phyloP scores from a whole-genome alignment of 2,888 invertebrate genomes.

The Phasia obesa region DNA sequence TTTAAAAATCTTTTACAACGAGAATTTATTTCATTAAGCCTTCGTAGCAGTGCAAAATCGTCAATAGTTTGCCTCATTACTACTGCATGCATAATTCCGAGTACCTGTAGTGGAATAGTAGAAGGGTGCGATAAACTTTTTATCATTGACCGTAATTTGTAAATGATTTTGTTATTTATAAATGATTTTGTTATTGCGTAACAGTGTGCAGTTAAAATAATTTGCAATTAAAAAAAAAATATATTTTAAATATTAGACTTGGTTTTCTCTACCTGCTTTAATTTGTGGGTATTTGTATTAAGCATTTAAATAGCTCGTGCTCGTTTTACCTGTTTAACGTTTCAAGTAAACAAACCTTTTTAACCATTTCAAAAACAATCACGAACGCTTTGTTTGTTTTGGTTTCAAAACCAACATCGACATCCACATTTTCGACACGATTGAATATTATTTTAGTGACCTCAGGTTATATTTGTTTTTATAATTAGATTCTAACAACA shows the following conservation, averaged over 20 bases:
- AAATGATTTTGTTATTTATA: not conserved
- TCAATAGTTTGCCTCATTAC: no score
- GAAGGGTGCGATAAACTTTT: conserved; percentile 1
- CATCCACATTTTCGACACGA: conserved; percentile 3
- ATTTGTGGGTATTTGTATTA: not conserved
- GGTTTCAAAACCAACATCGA: conserved; percentile 22
- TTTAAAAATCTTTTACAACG: not conserved
- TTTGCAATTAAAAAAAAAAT: not conserved
- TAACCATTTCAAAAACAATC: not conserved
- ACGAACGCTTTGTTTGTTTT: conserved; percentile 45
- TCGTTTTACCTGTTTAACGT: conserved; percentile 6
- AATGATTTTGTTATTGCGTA: conserved; percentile 32
- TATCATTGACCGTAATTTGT: conserved; percentile 14
- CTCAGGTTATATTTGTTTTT: conserved; percentile 32
- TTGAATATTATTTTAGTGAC: conserved; percentile 23
- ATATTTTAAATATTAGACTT: not conserved
- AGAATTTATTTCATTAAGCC: not conserved
- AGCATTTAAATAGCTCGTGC: conserved; percentile 36
- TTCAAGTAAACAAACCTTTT: not conserved
- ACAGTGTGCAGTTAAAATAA: conserved; percentile 5
- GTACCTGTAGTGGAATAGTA: not conserved
- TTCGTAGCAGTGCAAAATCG: no score
- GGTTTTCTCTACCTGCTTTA: not conserved
- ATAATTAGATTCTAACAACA: not conserved
- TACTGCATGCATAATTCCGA: not conserved